These are phyloP conservation scores for Lota lota DNA, from an alignment of 2,113 vertebrate species.

Conservation along the genomic window DNA sequence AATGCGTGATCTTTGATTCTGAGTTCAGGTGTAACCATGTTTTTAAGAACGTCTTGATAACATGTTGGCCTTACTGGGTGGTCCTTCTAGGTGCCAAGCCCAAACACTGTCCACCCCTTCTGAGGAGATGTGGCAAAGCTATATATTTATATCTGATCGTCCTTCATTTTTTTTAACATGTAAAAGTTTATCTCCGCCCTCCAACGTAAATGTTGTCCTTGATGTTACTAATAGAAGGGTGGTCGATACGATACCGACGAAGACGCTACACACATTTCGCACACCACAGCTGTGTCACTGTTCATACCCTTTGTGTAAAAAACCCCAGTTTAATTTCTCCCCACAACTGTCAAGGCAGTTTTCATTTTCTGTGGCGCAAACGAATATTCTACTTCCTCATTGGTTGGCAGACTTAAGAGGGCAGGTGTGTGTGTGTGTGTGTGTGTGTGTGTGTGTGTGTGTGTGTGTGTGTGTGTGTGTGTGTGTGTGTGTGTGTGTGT, in stretches of 20 bases:
- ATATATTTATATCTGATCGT: conserved; percentile 13
- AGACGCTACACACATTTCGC: conserved; percentile 24
- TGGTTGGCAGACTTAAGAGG: conserved; percentile 39
- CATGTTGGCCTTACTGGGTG: conserved; percentile 59
- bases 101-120: conserved; percentile 3
- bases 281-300: conserved; percentile 33
- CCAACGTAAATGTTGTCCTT: conserved; percentile 19
- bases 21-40: conserved; percentile 58
- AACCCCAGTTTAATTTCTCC: conserved; percentile 25
- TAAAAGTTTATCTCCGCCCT: conserved; percentile 14
- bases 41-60: conserved; percentile 38
- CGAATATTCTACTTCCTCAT: conserved; percentile 39
- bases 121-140: conserved; percentile 19
- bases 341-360: conserved; percentile 25
- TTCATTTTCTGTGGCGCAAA: conserved; percentile 35
- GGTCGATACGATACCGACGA: conserved; percentile 18
- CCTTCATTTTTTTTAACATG: conserved; percentile 15
- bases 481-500: background rate
- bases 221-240: conserved; percentile 20
- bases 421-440: conserved; percentile 13
- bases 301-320: conserved; percentile 25
- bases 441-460: too few species aligned
- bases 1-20: conserved; percentile 35
- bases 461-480: too few species aligned
- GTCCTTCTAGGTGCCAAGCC: conserved; percentile 39